A percentile compares a stretch with the other conserved stretches of the same genome.
These are phyloP conservation scores for Ferdinandea cuprea DNA, from an alignment of 2,888 invertebrate species.

Conservation along the genomic window DNA sequence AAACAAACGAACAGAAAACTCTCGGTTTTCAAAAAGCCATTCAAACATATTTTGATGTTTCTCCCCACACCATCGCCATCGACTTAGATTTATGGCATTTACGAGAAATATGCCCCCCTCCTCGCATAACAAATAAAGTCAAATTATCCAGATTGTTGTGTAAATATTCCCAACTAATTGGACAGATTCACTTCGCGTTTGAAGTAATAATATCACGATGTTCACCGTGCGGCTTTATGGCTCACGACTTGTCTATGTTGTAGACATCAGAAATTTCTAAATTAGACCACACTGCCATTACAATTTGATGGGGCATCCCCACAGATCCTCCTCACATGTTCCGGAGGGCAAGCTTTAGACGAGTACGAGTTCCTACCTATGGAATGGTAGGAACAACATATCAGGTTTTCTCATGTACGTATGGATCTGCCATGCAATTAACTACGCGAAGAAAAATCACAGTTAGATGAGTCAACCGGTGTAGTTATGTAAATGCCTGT, in stretches of 20 bases:
- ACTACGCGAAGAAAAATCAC: constrained; percentile 51
- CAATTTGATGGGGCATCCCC: constrained; percentile 21
- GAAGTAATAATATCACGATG: constrained; percentile 62
- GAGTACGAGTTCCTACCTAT: background rate
- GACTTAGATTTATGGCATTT: constrained; percentile 30
- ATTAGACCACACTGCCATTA: constrained; percentile 51
- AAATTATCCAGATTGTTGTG: constrained; percentile 46
- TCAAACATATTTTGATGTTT: too few relatives aligned
- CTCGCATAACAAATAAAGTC: constrained; percentile 39
- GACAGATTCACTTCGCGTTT: constrained; percentile 63
- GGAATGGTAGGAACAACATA: background rate
- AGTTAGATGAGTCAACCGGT: constrained; percentile 63
- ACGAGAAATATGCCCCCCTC: constrained; percentile 9
- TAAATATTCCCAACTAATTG: constrained; percentile 63
- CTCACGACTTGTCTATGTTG: constrained; percentile 64
- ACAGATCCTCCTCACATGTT: constrained; percentile 37
- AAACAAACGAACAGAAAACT: too few relatives aligned
- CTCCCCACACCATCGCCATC: background rate
- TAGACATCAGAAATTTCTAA: constrained; percentile 48
- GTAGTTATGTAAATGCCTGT: constrained; percentile 59
- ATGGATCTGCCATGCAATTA: constrained; percentile 57
- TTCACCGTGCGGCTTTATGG: constrained; percentile 57
- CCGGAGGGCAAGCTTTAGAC: constrained; percentile 9
- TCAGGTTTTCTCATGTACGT: constrained; percentile 14
- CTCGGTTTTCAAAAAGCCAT: too few relatives aligned